A percentile compares a stretch with the other conserved stretches of the same genome.
Conservation (phyloP, 2,113 vertebrate species). For the Aldabrachelys gigantea region DNA sequence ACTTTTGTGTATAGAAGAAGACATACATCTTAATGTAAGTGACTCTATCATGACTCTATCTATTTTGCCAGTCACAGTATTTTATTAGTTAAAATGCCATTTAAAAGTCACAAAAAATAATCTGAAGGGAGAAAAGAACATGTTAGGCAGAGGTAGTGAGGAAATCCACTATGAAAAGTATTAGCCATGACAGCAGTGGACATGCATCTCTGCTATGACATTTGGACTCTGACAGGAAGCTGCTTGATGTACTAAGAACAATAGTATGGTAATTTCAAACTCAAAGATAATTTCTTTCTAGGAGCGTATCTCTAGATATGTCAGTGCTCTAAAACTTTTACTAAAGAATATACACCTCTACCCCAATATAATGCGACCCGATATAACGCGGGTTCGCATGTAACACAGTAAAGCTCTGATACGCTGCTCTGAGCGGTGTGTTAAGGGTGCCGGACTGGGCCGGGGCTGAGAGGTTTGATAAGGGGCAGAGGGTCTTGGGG, state of each 20-base stretch:
- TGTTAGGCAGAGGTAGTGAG: neutral
- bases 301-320: neutral
- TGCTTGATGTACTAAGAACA: neutral
- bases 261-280: neutral
- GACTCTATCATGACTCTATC: neutral
- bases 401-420: no score
- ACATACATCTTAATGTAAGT: fast-evolving
- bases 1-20: neutral
- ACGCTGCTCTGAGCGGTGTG: no score
- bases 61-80: neutral
- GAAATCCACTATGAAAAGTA: neutral
- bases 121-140: neutral
- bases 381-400: no score
- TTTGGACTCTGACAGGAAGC: constrained; percentile 22
- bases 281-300: neutral
- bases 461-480: no score
- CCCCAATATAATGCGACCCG: no score
- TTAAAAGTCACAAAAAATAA: neutral
- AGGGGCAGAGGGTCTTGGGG: no score
- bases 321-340: neutral
- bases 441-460: no score
- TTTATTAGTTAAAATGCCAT: neutral
- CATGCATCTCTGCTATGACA: neutral
- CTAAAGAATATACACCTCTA: neutral
- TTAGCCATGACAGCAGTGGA: neutral